Evolutionary conservation across 2,888 invertebrate genomes (phyloP), one percentile per base, ranked within the genome.

Genomic region (Cylindroiulus punctatus): DNA sequence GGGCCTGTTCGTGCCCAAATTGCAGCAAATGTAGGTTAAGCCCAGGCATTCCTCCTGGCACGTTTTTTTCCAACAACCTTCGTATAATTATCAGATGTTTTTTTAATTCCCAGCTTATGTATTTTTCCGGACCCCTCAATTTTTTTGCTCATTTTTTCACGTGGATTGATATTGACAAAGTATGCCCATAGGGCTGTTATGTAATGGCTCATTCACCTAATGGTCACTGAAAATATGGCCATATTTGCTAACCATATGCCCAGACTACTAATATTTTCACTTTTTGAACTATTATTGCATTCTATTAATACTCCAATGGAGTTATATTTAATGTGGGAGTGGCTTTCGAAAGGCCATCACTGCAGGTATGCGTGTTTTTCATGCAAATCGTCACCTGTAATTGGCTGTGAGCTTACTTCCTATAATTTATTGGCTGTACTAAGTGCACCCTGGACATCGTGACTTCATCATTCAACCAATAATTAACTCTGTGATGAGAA

Each of bases 1-100:
- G 65, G 26, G 65, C 10, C 52, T 52, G 52, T 52, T 52, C 52
- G 52, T 52, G 52, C 17, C 65, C 65, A 65, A 65, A 65, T 26
- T 65, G 65, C 65, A 2, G 26, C 1, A 26, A 10, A 65, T 65
- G 65, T 65, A 65, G 65, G 65, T 65, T 65, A 65, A 65, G 65
- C 26, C 65, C 26, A 22, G n/a, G 65, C 65, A 65, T 65, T 65
- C 26, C 65, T 26, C n/a, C 65, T 57, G n/a, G 19, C 57, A 57
- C n/a, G 5, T 65, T 65, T 65, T 65, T 65, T 52, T 4, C 19
- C 52, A 26, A n/a, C 8, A 26, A 10, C 65, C 65, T 65, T 65
- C 7, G 65, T 22, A 8, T 65, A 65, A 65, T 65, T 65, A 65
- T 65, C 26, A 65, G 12, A 26, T 10, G 65, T n/a, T 57, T 65